Base-by-base conservation (phyloP, 2,797 vertebrate species). In the Ibycter americanus region DNA sequence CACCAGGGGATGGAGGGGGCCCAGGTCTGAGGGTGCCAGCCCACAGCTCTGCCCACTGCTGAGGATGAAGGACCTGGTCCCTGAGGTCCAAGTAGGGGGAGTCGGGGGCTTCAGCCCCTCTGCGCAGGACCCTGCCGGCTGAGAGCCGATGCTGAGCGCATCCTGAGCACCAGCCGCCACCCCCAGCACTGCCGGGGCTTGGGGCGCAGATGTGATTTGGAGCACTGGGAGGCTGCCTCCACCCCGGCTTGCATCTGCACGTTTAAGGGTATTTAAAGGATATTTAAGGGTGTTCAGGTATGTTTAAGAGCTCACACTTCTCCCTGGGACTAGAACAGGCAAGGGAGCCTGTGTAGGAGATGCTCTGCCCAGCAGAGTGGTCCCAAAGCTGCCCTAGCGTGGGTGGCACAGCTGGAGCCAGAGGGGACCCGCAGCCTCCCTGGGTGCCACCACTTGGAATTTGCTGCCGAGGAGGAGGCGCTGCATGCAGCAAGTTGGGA, bases 101-200 rank as follows among this genome's bases (percentile, higher is more conserved):
- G 49, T 26, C 0, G 3, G 49, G 29, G 40, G 22, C n/a, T 27
- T 12, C 49, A 47, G 40, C 70, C 70, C 42, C 42, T 13, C 29
- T 42, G 4, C 1, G 8, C n/a, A n/a, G 51, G 59, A 73, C 15
- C 68, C 49, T 29, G 58, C 27, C 1, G 12, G 68, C 17, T 11
- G 26, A 25, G 42, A 63, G 81, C 29, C 12, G 4, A 8, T 10
- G n/a, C 51, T 23, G 42, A 73, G 29, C 34, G 1, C 4, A n/a
- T 40, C 68, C 58, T 11, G 2, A 54, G 15, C 25, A 44, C 2
- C 4, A 52, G 38, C 26, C 21, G 26, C 36, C 47, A 36, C 47
- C 42, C 4, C 1, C 62, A 20, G 51, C 6, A 0, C 42, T 32
- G 63, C 42, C 1, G 1, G 26, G 18, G 7, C 22, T 47, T 1